Evolutionary conservation across 2,797 vertebrate species (phyloP).

Genomic region (Tolypeutes matacus): DNA sequence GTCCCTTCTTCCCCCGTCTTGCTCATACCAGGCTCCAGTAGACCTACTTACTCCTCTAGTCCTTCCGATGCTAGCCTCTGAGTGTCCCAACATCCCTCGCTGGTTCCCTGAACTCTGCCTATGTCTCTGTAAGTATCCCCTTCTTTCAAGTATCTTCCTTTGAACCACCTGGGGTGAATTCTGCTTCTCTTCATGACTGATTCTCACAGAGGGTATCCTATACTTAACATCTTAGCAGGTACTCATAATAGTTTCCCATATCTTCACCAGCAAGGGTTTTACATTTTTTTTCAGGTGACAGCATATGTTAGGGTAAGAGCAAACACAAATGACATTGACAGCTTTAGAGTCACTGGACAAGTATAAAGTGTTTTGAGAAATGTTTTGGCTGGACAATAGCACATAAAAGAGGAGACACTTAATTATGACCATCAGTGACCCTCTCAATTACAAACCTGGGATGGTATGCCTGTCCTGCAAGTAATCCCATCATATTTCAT

Average conservation of each 20-base stretch:
- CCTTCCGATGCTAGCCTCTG: neutral
- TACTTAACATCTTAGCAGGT: neutral
- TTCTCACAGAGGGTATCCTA: neutral
- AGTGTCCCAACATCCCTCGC: neutral
- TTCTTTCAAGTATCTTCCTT: neutral
- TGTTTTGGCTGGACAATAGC: neutral
- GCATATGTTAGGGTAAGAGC: neutral
- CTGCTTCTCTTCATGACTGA: neutral
- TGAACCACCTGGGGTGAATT: neutral
- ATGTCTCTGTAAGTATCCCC: neutral
- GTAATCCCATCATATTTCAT: slow-evolving; percentile 30
- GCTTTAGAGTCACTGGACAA: slow-evolving; percentile 9
- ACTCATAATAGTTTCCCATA: neutral
- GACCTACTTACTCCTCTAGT: neutral
- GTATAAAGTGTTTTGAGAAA: neutral
- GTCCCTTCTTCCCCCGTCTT: neutral
- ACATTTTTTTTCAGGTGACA: neutral
- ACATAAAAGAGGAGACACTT: neutral
- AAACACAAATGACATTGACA: neutral
- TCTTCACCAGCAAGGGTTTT: neutral
- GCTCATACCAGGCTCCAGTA: neutral
- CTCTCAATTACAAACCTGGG: slow-evolving; percentile 1
- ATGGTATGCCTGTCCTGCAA: neutral
- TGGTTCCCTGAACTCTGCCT: neutral
- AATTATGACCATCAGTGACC: neutral